Evolutionary conservation across 2,797 vertebrate species (phyloP), one percentile per base, ranked within the genome.

Genomic region (Telmatherina bonti): DNA sequence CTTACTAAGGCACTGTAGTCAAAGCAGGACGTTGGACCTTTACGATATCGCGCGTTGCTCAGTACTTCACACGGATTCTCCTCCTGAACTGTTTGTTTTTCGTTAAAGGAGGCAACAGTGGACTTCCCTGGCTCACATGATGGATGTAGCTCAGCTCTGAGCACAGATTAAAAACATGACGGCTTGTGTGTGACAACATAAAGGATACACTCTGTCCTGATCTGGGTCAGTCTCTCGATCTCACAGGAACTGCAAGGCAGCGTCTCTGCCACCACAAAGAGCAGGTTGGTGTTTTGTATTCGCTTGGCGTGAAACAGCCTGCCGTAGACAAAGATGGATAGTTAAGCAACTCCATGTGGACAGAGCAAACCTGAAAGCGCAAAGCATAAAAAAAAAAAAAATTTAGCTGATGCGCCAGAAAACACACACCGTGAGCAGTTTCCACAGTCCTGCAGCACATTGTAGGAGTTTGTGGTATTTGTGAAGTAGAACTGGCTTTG

Each of bases 401-500:
- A 35, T 78, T 61, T 53, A 72, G 74, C 76, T 80, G 85, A 88
- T 16, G 29, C 29, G 49, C 4, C 12, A 51, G 49, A 74, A 67
- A 79, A 84, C 86, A 47, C 90, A 45, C 69, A 98, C 98, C 98
- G 96, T 83, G 97, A 99, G 91, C 98, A 99, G 93, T 99, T 98
- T 45, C 96, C 97, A 26, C 98, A 99, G 93, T 99, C 98, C 60
- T 99, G 98, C 87, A 99, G 96, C 79, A 97, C 91, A 0, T 96
- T 97, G 91, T 98, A 99, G 52, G 96, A 96, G 89, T 96, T 95
- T 24, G 97, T 97, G 88, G 95, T 95, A 38, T 96, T 96, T 82
- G 96, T 97, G 81, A 99, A 99, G 88, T 96, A 98, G 90, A 97
- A 99, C 92, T 99, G 98, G 7, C 97, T 99, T 84, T 99, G 96